Evolutionary conservation across 2,797 vertebrate species (phyloP), one percentile per base, ranked within the genome.

Genomic region (Poecilia picta): DNA sequence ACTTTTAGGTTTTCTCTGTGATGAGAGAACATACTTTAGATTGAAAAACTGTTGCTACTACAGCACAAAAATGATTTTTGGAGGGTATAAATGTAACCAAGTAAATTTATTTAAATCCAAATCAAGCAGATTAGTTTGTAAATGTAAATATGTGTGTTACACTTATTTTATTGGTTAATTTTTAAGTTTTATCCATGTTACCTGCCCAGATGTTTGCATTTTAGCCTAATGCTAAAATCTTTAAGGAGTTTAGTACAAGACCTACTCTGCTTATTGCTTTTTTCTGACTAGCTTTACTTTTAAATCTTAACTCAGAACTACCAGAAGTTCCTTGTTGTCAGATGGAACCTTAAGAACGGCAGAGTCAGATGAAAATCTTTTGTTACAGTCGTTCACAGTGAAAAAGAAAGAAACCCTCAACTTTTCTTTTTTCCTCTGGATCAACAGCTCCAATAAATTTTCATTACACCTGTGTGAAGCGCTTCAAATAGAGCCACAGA

Each of bases 401-500:
- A 64, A 95, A 93, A 55, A 28, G 8, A 53, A 53, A 53, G 23
- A 55, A 57, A n/a, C 53, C 93, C 89, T 90, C 89, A 82, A 93
- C 91, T 90, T 92, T 94, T 93, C 93, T 93, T 92, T 91, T 91
- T 90, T 94, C 91, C 91, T 88, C 83, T 77, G 90, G 93, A 95
- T 94, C 94, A 95, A 94, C 94, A 95, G 93, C 90, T 89, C 92
- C 93, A 93, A 95, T 95, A 95, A 93, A 95, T 95, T 96, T 95
- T 94, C 95, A 96, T 96, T 95, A 96, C 95, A 96, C 95, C 95
- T 96, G 95, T 94, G 95, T 93, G 93, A 92, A 93, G 92, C 92
- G 92, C 95, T 95, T 95, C 95, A 96, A 95, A 96, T 95, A 95
- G 94, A 96, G 95, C 95, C 93, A 95, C 95, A 96, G 94, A 96